A percentile compares a stretch with the other conserved stretches of the same genome.
phyloP scores from a whole-genome alignment of 2,113 vertebrate species.

The Odocoileus virginianus region DNA sequence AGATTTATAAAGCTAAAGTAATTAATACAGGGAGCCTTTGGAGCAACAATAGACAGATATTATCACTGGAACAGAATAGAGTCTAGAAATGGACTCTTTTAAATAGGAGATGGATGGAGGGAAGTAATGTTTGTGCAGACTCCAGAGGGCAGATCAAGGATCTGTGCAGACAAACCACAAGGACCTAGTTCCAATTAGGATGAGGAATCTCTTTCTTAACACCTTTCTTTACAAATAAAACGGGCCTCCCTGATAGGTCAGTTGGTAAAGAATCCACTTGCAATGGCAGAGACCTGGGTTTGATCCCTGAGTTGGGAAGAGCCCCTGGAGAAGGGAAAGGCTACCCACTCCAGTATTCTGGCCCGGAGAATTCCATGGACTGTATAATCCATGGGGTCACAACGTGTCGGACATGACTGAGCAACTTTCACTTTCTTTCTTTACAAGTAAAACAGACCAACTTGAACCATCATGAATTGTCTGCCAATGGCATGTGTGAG shows the following conservation, averaged over 20 bases:
- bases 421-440: neutral
- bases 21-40: neutral
- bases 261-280: neutral
- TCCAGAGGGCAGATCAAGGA: neutral
- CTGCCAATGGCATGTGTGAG: neutral
- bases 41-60: neutral
- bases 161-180: neutral
- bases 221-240: neutral
- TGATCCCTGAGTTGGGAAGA: neutral
- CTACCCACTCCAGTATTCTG: neutral
- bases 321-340: neutral
- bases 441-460: neutral
- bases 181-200: neutral
- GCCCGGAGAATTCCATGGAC: neutral
- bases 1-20: neutral
- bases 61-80: neutral
- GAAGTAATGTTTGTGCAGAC: neutral
- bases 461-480: neutral
- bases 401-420: neutral
- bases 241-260: neutral
- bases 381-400: neutral
- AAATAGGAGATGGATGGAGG: neutral
- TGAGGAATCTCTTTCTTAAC: neutral
- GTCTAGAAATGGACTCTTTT: neutral
- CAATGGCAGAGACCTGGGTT: neutral